phyloP scores from a whole-genome alignment of 2,888 invertebrate species.

The Lycia hirtaria region DNA sequence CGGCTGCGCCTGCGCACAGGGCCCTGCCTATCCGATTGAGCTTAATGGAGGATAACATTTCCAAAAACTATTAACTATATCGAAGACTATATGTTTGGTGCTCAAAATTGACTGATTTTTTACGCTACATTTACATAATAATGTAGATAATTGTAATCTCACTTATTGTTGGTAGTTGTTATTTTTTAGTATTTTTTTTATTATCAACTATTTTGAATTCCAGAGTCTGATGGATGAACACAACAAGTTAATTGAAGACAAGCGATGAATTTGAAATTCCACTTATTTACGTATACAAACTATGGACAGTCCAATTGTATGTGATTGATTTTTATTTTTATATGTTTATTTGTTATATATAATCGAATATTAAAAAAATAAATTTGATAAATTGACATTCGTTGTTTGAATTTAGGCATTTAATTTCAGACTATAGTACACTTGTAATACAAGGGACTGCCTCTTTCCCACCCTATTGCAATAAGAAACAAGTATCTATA shows the following conservation, averaged over 20 bases:
- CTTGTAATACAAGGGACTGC: too few species aligned
- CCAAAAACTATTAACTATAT: background rate
- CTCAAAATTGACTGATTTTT: background rate
- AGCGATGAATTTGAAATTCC: slow-evolving; percentile 52
- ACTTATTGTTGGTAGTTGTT: background rate
- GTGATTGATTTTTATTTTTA: slow-evolving; percentile 44
- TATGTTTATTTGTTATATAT: slow-evolving; percentile 39
- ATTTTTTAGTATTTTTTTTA: background rate
- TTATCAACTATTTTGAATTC: slow-evolving; percentile 48
- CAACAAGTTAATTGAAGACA: slow-evolving; percentile 79
- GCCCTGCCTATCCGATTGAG: background rate
- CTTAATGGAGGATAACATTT: background rate
- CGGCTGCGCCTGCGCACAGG: slow-evolving; percentile 11
- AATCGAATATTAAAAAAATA: slow-evolving; percentile 31
- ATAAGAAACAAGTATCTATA: too few species aligned
- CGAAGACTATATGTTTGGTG: background rate
- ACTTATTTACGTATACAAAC: slow-evolving; percentile 10
- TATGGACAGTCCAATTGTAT: slow-evolving; percentile 32
- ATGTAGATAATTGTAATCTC: background rate
- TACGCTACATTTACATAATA: background rate
- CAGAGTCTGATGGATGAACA: slow-evolving; percentile 86
- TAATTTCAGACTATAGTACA: too few species aligned
- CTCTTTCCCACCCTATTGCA: too few species aligned
- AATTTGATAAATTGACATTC: background rate
- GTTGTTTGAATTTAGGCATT: background rate